Conservation (phyloP, 1,140 invertebrate genomes). For the Yoshiicerus persimilis region DNA sequence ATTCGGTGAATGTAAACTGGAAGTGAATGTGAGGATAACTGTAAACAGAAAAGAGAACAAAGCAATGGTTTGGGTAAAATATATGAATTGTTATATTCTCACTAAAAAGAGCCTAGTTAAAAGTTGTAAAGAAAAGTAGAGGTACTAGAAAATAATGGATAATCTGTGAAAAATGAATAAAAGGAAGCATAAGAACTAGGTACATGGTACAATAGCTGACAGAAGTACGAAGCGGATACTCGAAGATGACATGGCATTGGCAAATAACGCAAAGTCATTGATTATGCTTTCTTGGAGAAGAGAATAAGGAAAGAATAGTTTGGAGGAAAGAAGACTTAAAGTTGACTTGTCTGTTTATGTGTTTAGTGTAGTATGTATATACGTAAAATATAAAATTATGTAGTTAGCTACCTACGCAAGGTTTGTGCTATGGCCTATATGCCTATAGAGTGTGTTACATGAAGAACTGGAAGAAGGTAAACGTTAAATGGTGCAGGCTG, state of each 20-base stretch:
- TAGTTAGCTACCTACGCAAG: too few species aligned
- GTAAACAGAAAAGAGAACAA: not conserved
- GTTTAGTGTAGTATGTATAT: not conserved
- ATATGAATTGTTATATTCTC: not conserved
- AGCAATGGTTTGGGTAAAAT: not conserved
- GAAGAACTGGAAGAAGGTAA: not conserved
- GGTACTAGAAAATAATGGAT: not conserved
- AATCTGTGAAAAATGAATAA: not conserved
- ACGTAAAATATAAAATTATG: not conserved
- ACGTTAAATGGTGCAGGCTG: not conserved
- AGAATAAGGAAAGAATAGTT: not conserved
- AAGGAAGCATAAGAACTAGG: not conserved
- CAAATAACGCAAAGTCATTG: slow-evolving; percentile 29
- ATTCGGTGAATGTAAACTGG: too few species aligned
- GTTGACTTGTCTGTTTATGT: not conserved
- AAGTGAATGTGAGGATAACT: not conserved
- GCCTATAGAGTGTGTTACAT: too few species aligned
- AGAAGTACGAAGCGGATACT: not conserved
- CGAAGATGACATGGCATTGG: slow-evolving; percentile 6
- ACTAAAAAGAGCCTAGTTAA: not conserved
- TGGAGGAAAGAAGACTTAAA: not conserved
- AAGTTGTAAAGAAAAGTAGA: not conserved
- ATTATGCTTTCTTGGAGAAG: slow-evolving; percentile 10
- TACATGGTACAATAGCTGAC: not conserved
- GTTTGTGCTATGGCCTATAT: too few species aligned